Evolutionary conservation across 1,140 invertebrate species (phyloP).

Genomic region (Orchestia grillus): DNA sequence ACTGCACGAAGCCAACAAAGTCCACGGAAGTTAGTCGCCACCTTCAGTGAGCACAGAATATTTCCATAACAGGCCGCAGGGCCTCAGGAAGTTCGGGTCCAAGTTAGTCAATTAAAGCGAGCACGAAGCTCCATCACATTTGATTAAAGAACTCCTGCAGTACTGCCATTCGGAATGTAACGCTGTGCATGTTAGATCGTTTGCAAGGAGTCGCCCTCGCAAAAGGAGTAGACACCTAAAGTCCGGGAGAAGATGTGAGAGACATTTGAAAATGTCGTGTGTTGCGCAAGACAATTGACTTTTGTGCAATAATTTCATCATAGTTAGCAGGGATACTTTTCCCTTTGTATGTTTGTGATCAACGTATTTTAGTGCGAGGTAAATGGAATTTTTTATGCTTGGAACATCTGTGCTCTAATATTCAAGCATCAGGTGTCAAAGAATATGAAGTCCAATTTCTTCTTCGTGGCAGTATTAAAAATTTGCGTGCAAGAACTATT

Average conservation of each 20-base stretch:
- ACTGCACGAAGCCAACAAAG: not conserved
- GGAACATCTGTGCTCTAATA: no score
- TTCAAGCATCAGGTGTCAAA: no score
- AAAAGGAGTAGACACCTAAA: not conserved
- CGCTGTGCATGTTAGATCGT: not conserved
- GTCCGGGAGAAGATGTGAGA: not conserved
- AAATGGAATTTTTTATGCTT: no score
- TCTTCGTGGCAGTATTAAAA: no score
- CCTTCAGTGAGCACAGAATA: not conserved
- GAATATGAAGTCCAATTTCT: no score
- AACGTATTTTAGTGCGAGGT: no score
- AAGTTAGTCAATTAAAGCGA: not conserved
- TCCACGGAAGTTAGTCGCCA: not conserved
- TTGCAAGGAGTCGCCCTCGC: not conserved
- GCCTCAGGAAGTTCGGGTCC: not conserved
- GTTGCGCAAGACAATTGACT: not conserved
- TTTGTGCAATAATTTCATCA: not conserved
- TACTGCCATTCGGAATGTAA: not conserved
- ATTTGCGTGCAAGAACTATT: no score
- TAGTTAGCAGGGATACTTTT: not conserved
- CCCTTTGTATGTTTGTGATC: no score
- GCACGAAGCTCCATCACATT: not conserved
- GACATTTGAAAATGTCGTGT: not conserved
- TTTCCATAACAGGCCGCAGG: not conserved
- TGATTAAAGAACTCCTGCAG: slow-evolving; percentile 7